Evolutionary conservation across 2,888 invertebrate genomes (phyloP).

Genomic region (Papilio elwesi): DNA sequence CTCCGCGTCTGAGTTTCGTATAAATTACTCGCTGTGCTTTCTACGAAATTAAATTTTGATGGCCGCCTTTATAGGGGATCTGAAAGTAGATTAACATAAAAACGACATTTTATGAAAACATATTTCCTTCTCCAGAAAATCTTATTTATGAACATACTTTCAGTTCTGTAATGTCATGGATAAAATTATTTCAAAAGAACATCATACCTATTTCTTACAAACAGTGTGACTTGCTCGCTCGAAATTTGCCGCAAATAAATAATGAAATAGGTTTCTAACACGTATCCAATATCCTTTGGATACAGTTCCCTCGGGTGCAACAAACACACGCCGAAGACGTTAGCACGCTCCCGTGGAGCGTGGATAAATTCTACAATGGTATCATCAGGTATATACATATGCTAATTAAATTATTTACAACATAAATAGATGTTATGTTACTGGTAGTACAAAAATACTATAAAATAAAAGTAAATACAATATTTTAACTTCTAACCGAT

Average conservation of each 20-base stretch:
- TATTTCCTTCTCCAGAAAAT: slow-evolving; percentile 16
- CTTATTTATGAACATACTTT: slow-evolving; percentile 13
- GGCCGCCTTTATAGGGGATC: slow-evolving; percentile 49
- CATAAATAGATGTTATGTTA: too few species aligned
- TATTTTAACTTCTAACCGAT: too few species aligned
- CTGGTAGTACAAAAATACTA: not conserved
- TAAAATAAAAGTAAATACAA: not conserved
- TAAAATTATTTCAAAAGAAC: not conserved
- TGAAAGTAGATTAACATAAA: slow-evolving; percentile 36
- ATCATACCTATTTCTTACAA: not conserved
- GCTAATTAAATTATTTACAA: too few species aligned
- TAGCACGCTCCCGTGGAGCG: not conserved
- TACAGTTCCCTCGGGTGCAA: not conserved
- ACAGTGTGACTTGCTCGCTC: not conserved
- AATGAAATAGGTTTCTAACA: not conserved
- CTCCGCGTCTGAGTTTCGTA: slow-evolving; percentile 56
- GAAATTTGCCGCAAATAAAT: not conserved
- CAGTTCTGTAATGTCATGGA: not conserved
- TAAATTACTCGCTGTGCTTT: slow-evolving; percentile 71
- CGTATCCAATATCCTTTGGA: not conserved
- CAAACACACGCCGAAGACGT: not conserved
- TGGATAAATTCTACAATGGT: not conserved
- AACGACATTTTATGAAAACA: slow-evolving; percentile 32
- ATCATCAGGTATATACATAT: not conserved
- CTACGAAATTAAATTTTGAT: slow-evolving; percentile 76